Base-by-base conservation (phyloP, 2,113 vertebrate genomes). In the Peromyscus maniculatus region DNA sequence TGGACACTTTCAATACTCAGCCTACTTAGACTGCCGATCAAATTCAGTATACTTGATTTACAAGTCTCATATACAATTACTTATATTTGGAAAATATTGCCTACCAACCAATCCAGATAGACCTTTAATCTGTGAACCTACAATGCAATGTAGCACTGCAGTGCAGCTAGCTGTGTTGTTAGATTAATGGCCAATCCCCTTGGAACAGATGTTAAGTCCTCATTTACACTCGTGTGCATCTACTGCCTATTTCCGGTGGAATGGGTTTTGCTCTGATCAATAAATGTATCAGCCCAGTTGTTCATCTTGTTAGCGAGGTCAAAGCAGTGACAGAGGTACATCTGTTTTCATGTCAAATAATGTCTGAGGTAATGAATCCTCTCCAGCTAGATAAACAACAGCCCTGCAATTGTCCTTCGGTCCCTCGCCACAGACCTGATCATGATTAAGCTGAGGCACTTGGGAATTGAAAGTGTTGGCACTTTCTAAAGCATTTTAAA, bases 301-400 rank as follows among this genome's bases (percentile, higher is more conserved):
- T 98, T 99, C 97, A 98, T 99, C 98, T 98, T 98, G 96, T 98
- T 97, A 97, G 95, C 97, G 97, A 98, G 98, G 98, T 98, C 98
- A 98, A 87, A 97, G 83, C 66, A 97, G 96, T 98, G 98, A 98
- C 98, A 98, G 97, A 93, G 89, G 91, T 97, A 97, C 98, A 98
- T 98, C 98, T 98, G 98, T 96, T 98, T 98, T 97, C 97, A 15
- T 98, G 98, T 98, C 98, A 98, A 96, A 96, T 97, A 97, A 98
- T 75, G 92, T 93, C 95, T 97, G 92, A 97, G 96, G 94, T 99
- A 98, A 98, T 98, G 84, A 97, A 98, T 98, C 95, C 91, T 97
- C 96, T 91, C 94, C 97, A 96, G 80, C 89, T 67, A 98, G 96
- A 98, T 96, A 97, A 98, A 98, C 96, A 98, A 77, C 83, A 91